Conservation (phyloP, 2,888 invertebrate species). For the Rhingia campestris region DNA sequence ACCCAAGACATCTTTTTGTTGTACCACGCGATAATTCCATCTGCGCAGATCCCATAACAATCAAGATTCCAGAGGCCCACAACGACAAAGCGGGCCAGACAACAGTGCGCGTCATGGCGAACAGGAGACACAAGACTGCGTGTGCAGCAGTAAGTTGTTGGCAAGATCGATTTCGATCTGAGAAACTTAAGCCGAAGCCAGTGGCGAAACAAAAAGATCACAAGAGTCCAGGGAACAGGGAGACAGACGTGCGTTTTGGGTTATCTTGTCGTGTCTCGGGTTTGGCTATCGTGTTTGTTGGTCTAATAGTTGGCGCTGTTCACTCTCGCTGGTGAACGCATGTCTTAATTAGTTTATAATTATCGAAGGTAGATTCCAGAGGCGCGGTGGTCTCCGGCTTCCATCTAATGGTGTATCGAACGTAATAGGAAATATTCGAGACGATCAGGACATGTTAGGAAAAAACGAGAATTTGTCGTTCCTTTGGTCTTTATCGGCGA, state of each 20-base stretch:
- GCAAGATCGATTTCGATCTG: slow-evolving; percentile 55
- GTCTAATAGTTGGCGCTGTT: slow-evolving; percentile 46
- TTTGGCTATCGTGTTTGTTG: slow-evolving; percentile 35
- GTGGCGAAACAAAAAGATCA: slow-evolving; percentile 10
- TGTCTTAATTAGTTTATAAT: slow-evolving; percentile 73
- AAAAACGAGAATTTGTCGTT: background rate
- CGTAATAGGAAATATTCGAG: background rate
- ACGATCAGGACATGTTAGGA: background rate
- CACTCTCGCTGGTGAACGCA: slow-evolving; percentile 44
- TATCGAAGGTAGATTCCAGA: slow-evolving; percentile 45
- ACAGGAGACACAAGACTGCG: slow-evolving; percentile 31
- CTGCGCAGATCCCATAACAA: slow-evolving; percentile 71
- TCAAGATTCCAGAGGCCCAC: slow-evolving; percentile 63
- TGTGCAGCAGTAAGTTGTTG: slow-evolving; percentile 60
- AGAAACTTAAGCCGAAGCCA: slow-evolving; percentile 35
- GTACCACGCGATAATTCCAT: slow-evolving; percentile 45
- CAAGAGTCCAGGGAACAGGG: background rate
- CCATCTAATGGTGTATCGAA: slow-evolving; percentile 15
- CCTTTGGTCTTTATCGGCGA: too few relatives aligned
- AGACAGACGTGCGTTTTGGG: slow-evolving; percentile 14
- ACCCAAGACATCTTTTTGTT: slow-evolving; percentile 49
- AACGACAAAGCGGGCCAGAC: slow-evolving; percentile 11
- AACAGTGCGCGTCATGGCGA: slow-evolving; percentile 2
- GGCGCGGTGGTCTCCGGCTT: slow-evolving; percentile 10
- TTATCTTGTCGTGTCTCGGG: slow-evolving; percentile 28